phyloP scores from a whole-genome alignment of 2,797 vertebrate genomes.

The Micropoecilia bifurca region DNA sequence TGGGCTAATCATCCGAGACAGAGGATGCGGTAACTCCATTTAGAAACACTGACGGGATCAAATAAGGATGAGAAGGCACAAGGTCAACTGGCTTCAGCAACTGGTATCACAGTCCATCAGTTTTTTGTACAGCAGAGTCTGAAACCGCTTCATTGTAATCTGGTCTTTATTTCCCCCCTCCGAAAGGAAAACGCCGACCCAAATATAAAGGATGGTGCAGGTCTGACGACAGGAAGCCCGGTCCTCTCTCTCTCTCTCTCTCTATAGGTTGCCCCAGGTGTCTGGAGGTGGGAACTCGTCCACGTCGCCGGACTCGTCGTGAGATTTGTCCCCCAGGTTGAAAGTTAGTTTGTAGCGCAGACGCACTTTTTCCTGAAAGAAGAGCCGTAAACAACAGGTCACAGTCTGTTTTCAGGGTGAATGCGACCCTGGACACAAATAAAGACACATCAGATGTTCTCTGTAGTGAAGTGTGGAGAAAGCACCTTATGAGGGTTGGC shows the following conservation, averaged over 20 bases:
- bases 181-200: conserved; percentile 45
- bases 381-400: conserved; percentile 1
- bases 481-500: conserved; percentile 95
- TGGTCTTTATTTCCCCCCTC: conserved; percentile 19
- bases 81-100: conserved; percentile 55
- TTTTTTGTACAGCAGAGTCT: conserved; percentile 28
- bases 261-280: conserved; percentile 92
- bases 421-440: background rate
- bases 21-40: conserved; percentile 19
- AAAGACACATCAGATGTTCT: background rate
- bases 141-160: conserved; percentile 27
- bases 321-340: conserved; percentile 88
- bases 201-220: conserved; percentile 68
- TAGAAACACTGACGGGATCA: conserved; percentile 33
- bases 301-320: conserved; percentile 93
- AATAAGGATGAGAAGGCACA: conserved; percentile 71
- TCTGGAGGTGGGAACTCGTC: conserved; percentile 94
- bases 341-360: conserved; percentile 96
- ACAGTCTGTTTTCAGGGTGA: background rate
- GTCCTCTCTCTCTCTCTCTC: conserved; percentile 13
- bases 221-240: conserved; percentile 51
- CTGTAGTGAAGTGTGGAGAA: background rate
- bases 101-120: conserved; percentile 40
- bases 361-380: conserved; percentile 92
- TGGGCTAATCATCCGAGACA: conserved; percentile 47